Base-by-base conservation (phyloP, 2,113 vertebrate species). In the Pangasianodon gigas region DNA sequence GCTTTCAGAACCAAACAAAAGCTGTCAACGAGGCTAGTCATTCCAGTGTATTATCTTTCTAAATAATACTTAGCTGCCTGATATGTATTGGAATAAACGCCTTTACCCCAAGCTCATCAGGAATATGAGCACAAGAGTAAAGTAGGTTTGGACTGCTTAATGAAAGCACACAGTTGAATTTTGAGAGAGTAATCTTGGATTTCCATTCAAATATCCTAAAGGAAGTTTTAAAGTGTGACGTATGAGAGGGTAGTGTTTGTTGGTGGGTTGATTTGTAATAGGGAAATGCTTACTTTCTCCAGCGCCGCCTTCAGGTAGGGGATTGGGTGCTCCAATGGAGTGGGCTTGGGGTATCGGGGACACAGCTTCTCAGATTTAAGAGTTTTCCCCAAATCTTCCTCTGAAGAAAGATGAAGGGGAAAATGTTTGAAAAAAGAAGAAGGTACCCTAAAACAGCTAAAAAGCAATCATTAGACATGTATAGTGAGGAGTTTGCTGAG, bases 301-400 rank as follows among this genome's bases (percentile, higher is more conserved):
- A 99, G 87, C 0, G 98, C 97, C 0, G 96, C 96, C 93, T 97
- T 97, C 91, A 99, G 90, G 24, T 96, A 93, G 0, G 96, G 95
- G 37, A 99, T 96, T 6, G 98, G 98, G 79, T 99, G 98, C 10
- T 96, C 94, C 92, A 99, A 93, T 0, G 96, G 96, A 6, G 97
- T 96, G 0, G 97, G 97, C 46, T 98, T 96, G 0, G 98, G 98
- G 14, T 96, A 96, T 75, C 93, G 92, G 41, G 90, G 90, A 86
- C 92, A 93, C 88, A 94, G 94, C 60, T 88, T 89, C 87, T 85
- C 90, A 86, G 88, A 80, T 46, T 94, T 93, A 87, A 91, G 86
- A 19, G 92, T 93, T 41, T 87, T 92, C 6, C 92, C 93, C 84
- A 84, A 90, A 37, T n/a, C 92, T 71, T 94, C 95, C 87, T 95